Conservation (phyloP, 2,797 vertebrate species). For the Staurois parvus region DNA sequence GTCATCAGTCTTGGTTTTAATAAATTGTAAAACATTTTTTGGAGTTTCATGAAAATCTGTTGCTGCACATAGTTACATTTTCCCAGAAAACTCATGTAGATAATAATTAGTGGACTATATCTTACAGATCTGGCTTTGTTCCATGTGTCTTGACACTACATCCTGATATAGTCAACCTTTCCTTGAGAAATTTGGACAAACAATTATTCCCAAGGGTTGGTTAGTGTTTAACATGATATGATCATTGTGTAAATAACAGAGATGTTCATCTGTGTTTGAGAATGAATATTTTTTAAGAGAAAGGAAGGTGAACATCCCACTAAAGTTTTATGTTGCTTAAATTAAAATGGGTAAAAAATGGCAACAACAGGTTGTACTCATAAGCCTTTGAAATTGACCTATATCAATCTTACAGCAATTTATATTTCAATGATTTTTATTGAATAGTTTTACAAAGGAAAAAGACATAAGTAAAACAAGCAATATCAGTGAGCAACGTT, state of each 20-base stretch:
- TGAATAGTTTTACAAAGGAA: too few species aligned
- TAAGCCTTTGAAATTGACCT: too few species aligned
- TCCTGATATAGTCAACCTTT: constrained; percentile 1
- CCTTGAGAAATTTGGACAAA: neutral
- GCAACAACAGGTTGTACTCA: neutral
- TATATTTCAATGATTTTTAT: too few species aligned
- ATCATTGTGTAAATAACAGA: neutral
- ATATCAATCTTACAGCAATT: too few species aligned
- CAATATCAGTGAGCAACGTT: too few species aligned
- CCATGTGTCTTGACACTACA: neutral
- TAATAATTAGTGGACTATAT: neutral
- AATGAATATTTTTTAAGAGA: neutral
- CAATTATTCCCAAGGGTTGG: neutral
- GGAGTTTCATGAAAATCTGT: neutral
- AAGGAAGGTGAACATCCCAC: neutral
- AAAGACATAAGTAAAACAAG: too few species aligned
- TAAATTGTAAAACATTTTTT: neutral
- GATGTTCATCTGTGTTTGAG: neutral
- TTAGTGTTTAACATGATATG: neutral
- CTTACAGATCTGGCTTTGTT: neutral
- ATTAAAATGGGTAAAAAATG: neutral
- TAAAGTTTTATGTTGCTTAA: neutral
- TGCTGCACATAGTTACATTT: neutral
- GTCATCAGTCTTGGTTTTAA: neutral
- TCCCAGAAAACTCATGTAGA: neutral